Percentiles rank a stretch among this genome's conserved stretches.
Evolutionary conservation across 2,888 invertebrate genomes (phyloP).

Genomic region (Nomada flava): DNA sequence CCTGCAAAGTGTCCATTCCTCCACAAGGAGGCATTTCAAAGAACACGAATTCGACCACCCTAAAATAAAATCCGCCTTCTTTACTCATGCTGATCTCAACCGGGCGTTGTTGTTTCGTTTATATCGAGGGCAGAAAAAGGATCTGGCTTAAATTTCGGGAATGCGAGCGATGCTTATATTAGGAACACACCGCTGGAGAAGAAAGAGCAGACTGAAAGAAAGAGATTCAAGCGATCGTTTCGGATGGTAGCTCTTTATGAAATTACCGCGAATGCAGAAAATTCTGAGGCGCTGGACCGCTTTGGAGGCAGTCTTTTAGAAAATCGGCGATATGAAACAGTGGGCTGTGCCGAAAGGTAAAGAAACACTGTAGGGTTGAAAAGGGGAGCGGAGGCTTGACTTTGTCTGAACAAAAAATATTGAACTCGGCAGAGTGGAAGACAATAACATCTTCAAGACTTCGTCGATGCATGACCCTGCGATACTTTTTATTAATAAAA

Average conservation of each 20-base stretch:
- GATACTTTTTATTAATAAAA: slow-evolving; percentile 32
- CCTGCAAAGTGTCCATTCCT: too few species aligned
- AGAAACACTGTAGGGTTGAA: slow-evolving; percentile 40
- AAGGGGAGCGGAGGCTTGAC: slow-evolving; percentile 48
- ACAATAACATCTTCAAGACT: slow-evolving; percentile 62
- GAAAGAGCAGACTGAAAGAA: not conserved
- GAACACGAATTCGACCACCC: not conserved
- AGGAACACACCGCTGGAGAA: slow-evolving; percentile 19
- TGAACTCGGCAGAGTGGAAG: slow-evolving; percentile 76
- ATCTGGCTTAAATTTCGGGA: slow-evolving; percentile 22
- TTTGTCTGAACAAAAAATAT: slow-evolving; percentile 75
- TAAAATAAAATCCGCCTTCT: slow-evolving; percentile 47
- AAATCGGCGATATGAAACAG: slow-evolving; percentile 83
- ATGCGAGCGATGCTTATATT: slow-evolving; percentile 42
- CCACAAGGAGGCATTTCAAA: not conserved
- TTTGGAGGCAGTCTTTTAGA: slow-evolving; percentile 78
- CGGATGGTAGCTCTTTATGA: slow-evolving; percentile 74
- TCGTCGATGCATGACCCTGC: slow-evolving; percentile 29
- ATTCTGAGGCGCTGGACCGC: slow-evolving; percentile 65
- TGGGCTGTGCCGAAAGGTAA: slow-evolving; percentile 62
- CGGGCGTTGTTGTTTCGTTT: slow-evolving; percentile 2
- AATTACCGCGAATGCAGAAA: slow-evolving; percentile 73
- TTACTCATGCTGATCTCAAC: not conserved
- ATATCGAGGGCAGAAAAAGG: not conserved
- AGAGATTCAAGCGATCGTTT: slow-evolving; percentile 49